A percentile compares a stretch with the other conserved stretches of the same genome.
Evolutionary conservation across 2,888 invertebrate species (phyloP).

Genomic region (Hyppa rectilinea): DNA sequence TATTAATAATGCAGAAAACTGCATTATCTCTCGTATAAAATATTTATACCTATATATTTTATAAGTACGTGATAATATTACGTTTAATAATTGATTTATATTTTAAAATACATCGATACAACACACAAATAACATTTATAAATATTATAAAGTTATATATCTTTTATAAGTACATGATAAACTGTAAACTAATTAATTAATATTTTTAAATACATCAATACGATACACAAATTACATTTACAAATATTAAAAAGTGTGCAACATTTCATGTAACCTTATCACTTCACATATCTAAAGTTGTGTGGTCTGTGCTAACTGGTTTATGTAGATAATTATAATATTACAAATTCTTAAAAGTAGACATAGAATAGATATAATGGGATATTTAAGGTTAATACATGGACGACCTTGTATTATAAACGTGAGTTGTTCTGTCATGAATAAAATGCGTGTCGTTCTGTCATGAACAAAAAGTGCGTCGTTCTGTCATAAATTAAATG

Average conservation of each 20-base stretch:
- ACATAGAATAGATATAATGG: background rate
- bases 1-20: too few relatives aligned
- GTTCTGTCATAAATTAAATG: background rate
- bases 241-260: background rate
- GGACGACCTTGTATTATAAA: too few relatives aligned
- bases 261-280: background rate
- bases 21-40: too few relatives aligned
- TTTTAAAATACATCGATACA: background rate
- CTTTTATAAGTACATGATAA: background rate
- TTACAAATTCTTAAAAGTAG: background rate
- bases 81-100: background rate
- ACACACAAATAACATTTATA: background rate
- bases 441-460: background rate
- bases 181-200: background rate
- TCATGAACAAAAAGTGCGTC: too few relatives aligned
- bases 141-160: conserved; percentile 2
- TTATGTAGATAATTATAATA: background rate
- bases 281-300: background rate
- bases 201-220: background rate
- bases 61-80: background rate
- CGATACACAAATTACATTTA: background rate
- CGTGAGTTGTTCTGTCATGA: background rate
- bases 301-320: background rate
- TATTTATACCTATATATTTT: too few relatives aligned
- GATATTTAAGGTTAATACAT: background rate